Base-by-base conservation (phyloP, 2,113 vertebrate species). In the Cricetomys ansorgei region DNA sequence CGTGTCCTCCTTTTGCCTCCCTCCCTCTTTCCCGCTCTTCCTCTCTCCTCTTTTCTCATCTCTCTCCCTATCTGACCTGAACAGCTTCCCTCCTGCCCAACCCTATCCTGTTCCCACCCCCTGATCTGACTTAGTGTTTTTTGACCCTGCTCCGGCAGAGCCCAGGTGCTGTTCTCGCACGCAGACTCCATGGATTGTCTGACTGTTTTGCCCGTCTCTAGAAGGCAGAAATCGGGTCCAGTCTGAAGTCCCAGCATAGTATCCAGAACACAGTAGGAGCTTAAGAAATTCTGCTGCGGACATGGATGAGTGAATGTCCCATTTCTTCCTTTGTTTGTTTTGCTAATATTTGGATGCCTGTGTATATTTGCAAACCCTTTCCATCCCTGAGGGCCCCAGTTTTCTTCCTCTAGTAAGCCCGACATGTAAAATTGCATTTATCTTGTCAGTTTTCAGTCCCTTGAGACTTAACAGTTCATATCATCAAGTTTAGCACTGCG, bases 371-470 rank as follows among this genome's bases (percentile, higher is more conserved):
- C 69, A 59, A 75, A 88, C 65, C 64, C 43, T 89, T 86, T 62
- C 57, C 57, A 25, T 55, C 25, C 45, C 55, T 53, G 43, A 55
- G 77, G 84, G 45, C 10, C 73, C 53, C n/a, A 76, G 50, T 90
- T 92, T 87, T 21, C 88, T 31, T 76, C 53, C 23, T 92, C 53
- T 34, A 37, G 0, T 62, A 89, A 87, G 70, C 53, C 15, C 21
- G 80, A 59, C 31, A 90, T 5, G 6, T 80, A 40, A 84, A 85
- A 48, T 85, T 64, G n/a, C 25, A 73, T 79, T 92, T 91, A 45
- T 85, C 59, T 91, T 92, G 25, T 31, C 50, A n/a, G 79, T 84
- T 89, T 97, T 87, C 7, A 31, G 85, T 73, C 45, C 43, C 16
- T 87, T 34, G 15, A 48, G 25, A 21, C 43, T 84, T 89, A 89